Percentiles rank a stretch among this genome's conserved stretches.
Conservation (phyloP, 2,888 invertebrate species). For the Caenorhabditis wallacei region DNA sequence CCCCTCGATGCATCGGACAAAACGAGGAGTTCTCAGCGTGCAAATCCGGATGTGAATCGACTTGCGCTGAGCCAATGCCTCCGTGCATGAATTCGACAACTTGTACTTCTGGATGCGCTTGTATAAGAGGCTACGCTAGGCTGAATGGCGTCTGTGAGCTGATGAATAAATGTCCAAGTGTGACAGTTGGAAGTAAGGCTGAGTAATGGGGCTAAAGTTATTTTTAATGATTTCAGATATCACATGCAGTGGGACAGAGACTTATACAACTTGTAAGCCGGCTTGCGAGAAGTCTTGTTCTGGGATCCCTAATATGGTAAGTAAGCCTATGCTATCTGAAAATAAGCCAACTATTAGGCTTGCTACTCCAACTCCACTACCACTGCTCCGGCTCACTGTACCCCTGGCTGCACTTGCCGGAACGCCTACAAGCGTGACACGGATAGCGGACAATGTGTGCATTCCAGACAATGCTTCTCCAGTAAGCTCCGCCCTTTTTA, state of each 20-base stretch:
- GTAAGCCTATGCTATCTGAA: not conserved
- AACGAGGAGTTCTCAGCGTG: conserved; percentile 53
- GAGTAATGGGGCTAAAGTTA: too few relatives aligned
- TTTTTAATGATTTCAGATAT: too few relatives aligned
- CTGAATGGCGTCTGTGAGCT: conserved; percentile 39
- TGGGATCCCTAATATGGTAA: conserved; percentile 17
- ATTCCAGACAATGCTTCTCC: conserved; percentile 41
- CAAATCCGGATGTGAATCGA: conserved; percentile 50
- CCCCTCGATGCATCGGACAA: conserved; percentile 34
- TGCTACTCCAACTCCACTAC: too few relatives aligned
- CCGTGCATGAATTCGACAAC: conserved; percentile 47
- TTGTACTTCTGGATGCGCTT: conserved; percentile 51
- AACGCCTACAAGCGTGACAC: conserved; percentile 37
- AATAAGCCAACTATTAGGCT: too few relatives aligned
- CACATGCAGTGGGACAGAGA: conserved; percentile 46
- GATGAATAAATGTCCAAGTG: conserved; percentile 27
- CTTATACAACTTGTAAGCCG: conserved; percentile 35
- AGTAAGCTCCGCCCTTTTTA: not conserved
- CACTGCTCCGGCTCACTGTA: conserved; percentile 17
- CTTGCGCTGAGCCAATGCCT: conserved; percentile 22
- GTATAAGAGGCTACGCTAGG: conserved; percentile 49
- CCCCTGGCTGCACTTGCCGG: conserved; percentile 40
- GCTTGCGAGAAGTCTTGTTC: conserved; percentile 49
- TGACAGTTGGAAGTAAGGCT: conserved; percentile 12
- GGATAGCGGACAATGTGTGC: conserved; percentile 36